Percentiles rank a stretch among this genome's conserved stretches.
phyloP scores from a whole-genome alignment of 2,113 vertebrate genomes.

The Piprites chloris region DNA sequence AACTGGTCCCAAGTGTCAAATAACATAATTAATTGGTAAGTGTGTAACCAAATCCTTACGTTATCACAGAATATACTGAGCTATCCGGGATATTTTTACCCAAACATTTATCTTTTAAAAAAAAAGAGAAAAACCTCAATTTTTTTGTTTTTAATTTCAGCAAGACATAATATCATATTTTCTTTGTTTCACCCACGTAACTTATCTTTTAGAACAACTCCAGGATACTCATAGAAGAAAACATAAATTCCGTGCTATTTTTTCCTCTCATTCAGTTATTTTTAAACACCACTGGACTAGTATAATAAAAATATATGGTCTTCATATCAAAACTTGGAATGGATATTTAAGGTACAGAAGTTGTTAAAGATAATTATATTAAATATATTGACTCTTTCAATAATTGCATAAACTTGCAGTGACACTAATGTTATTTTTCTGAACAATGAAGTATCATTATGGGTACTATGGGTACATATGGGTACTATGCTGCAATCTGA shows the following conservation, averaged over 20 bases:
- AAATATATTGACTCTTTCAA: background rate
- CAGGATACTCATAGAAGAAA: background rate
- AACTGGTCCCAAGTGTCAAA: slow-evolving; percentile 14
- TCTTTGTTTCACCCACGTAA: background rate
- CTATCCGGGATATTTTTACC: background rate
- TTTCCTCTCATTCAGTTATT: background rate
- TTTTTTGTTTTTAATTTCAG: background rate
- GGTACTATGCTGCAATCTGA: background rate
- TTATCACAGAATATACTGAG: background rate
- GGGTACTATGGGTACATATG: background rate
- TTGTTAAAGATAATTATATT: background rate
- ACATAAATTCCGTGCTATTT: background rate
- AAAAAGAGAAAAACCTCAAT: background rate
- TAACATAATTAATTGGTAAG: slow-evolving; percentile 26
- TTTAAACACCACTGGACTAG: background rate
- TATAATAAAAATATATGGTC: background rate
- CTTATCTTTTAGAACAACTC: background rate
- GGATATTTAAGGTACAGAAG: background rate
- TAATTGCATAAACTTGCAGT: background rate
- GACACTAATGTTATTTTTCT: background rate
- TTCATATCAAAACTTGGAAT: background rate
- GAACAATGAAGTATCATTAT: background rate
- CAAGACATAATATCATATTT: background rate
- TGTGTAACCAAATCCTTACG: background rate
- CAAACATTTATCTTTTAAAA: background rate